A percentile compares a stretch with the other conserved stretches of the same genome.
Evolutionary conservation across 2,797 vertebrate genomes (phyloP).

Genomic region (Carduelis carduelis): DNA sequence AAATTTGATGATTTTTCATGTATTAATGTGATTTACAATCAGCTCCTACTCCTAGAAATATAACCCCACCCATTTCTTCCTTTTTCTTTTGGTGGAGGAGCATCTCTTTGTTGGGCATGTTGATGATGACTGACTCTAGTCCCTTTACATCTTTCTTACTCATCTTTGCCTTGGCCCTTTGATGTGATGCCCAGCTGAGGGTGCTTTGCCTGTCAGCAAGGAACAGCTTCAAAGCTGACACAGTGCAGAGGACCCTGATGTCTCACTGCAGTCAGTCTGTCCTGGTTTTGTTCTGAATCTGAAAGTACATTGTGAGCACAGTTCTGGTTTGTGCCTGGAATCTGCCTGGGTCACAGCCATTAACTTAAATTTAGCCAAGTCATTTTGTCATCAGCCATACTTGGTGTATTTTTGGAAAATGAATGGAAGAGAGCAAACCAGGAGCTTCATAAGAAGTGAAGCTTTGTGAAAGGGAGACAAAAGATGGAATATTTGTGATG

Average conservation of each 20-base stretch:
- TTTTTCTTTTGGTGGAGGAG: background rate
- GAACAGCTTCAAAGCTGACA: background rate
- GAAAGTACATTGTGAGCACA: background rate
- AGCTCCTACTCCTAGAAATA: background rate
- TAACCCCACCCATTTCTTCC: background rate
- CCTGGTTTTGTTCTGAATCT: background rate
- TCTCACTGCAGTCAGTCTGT: background rate
- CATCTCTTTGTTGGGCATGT: background rate
- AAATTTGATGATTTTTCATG: background rate
- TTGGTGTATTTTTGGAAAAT: background rate
- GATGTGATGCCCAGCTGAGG: background rate
- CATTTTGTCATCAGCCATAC: background rate
- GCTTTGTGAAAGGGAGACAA: slow-evolving; percentile 30
- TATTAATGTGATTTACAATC: background rate
- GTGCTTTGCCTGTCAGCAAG: background rate
- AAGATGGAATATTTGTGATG: slow-evolving; percentile 67
- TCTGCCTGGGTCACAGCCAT: background rate
- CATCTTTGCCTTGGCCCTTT: background rate
- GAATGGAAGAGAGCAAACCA: background rate
- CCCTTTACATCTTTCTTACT: background rate
- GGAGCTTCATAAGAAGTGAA: slow-evolving; percentile 12
- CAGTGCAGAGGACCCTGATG: background rate
- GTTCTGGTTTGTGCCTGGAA: background rate
- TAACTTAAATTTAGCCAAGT: background rate
- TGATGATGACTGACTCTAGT: background rate